phyloP scores from a whole-genome alignment of 2,888 invertebrate species.

The Acholoe squamosa region DNA sequence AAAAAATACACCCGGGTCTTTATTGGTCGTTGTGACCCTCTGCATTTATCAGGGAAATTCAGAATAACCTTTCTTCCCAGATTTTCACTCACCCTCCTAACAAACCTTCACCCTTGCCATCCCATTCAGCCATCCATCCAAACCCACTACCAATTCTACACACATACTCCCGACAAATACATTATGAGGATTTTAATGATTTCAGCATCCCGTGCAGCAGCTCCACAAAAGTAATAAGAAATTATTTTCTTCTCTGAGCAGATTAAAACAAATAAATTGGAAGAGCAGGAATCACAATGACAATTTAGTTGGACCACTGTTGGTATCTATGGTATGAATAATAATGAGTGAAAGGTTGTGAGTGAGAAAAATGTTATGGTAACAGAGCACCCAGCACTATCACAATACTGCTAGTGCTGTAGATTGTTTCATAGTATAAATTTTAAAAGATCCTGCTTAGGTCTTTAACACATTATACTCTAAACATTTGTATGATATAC shows the following conservation, averaged over 20 bases:
- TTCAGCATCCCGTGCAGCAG: neutral
- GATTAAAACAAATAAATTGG: neutral
- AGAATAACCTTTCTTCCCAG: no score
- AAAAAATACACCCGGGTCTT: no score
- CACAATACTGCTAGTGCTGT: neutral
- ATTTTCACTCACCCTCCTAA: no score
- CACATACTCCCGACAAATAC: neutral
- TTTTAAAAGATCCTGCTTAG: no score
- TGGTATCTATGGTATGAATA: neutral
- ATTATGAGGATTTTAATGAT: neutral
- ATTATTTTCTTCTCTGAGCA: neutral
- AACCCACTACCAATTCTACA: no score
- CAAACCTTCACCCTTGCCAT: no score
- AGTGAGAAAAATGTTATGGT: neutral
- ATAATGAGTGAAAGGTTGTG: neutral
- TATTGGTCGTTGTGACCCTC: no score
- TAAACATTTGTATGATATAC: no score
- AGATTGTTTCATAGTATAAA: no score
- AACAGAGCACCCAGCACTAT: neutral
- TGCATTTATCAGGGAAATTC: no score
- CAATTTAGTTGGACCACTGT: neutral
- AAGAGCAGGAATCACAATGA: neutral
- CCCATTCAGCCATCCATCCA: neutral
- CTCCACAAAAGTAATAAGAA: slow-evolving; percentile 21
- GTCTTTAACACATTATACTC: no score